Conservation (phyloP, 1,140 invertebrate species). For the Nixonia krombeini region DNA sequence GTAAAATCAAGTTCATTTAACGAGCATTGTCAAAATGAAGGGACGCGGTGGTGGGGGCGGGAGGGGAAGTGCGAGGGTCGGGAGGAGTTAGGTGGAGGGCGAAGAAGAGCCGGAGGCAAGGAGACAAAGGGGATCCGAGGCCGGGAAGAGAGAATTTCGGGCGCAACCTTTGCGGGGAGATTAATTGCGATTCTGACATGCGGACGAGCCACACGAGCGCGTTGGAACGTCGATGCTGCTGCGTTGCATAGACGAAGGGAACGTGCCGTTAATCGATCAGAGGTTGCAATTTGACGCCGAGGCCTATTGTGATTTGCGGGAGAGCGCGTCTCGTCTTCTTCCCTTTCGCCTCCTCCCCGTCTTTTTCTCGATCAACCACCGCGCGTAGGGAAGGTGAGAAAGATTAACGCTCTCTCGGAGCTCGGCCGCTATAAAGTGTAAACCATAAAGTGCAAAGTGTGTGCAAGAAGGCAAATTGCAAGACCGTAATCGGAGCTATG, state of each 20-base stretch:
- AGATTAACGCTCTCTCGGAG: conserved; percentile 43
- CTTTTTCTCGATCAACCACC: conserved; percentile 24
- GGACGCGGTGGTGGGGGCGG: background rate
- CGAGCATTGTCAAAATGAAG: conserved; percentile 29
- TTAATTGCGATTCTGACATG: background rate
- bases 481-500: conserved; percentile 48
- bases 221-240: no score
- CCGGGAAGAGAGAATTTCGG: background rate
- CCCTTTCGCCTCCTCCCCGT: no score
- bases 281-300: no score
- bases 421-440: conserved; percentile 40
- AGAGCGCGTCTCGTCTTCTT: no score
- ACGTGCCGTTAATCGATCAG: no score
- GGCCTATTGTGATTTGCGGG: no score
- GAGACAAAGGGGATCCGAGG: background rate
- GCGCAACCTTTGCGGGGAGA: background rate
- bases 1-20: conserved; percentile 43
- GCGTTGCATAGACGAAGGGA: no score
- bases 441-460: conserved; percentile 48
- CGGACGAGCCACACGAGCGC: background rate
- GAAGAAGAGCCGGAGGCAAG: background rate
- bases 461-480: conserved; percentile 44
- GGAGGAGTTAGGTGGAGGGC: no score
- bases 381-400: conserved; percentile 39
- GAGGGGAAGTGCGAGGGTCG: no score